These are phyloP conservation scores for Cydia amplana DNA, from an alignment of 1,140 invertebrate genomes.

Conservation along the genomic window DNA sequence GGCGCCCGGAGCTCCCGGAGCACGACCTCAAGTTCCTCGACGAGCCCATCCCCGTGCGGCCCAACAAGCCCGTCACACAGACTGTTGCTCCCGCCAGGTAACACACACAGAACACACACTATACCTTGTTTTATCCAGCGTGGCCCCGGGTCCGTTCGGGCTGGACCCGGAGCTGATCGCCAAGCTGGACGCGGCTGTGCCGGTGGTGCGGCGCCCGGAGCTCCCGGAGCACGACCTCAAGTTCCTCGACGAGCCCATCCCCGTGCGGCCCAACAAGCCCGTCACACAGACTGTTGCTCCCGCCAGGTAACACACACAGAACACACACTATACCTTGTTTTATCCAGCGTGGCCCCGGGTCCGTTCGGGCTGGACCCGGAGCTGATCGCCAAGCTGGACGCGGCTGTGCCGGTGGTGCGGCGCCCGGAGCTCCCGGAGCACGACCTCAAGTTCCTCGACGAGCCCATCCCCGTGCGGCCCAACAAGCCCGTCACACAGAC, in stretches of 20 bases:
- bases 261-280: conserved; percentile 51
- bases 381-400: conserved; percentile 80
- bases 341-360: conserved; percentile 65
- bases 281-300: conserved; percentile 55
- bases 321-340: background rate
- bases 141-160: conserved; percentile 82
- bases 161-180: conserved; percentile 85
- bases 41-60: conserved; percentile 74
- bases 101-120: background rate
- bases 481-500: conserved; percentile 52
- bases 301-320: conserved; percentile 60
- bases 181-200: conserved; percentile 68
- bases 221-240: conserved; percentile 74
- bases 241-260: conserved; percentile 79
- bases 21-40: conserved; percentile 79
- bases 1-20: conserved; percentile 50
- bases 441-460: conserved; percentile 79
- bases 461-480: conserved; percentile 72
- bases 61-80: conserved; percentile 54
- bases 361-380: conserved; percentile 86
- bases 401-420: conserved; percentile 57
- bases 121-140: conserved; percentile 35
- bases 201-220: conserved; percentile 45
- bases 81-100: conserved; percentile 65
- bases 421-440: conserved; percentile 56